Evolutionary conservation across 2,797 vertebrate genomes (phyloP).

Genomic region (Somateria mollissima): DNA sequence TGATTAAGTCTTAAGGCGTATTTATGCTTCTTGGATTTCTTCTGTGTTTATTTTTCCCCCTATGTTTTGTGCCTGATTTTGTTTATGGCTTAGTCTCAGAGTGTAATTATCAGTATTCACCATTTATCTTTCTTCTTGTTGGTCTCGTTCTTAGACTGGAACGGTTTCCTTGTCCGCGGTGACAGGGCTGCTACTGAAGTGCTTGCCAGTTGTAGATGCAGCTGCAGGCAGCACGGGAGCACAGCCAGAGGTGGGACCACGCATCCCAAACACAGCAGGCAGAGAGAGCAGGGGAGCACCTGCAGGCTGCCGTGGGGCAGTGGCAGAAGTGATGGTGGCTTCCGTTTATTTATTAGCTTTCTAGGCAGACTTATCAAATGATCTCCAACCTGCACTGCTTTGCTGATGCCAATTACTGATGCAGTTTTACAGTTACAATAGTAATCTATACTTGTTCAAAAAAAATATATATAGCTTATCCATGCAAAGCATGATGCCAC

Average conservation of each 20-base stretch:
- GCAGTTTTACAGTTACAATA: neutral
- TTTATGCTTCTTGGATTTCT: neutral
- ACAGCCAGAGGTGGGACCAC: neutral
- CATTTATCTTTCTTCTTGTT: neutral
- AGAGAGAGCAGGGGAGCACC: neutral
- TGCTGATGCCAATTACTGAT: neutral
- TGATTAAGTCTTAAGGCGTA: neutral
- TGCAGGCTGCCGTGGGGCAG: fast-evolving
- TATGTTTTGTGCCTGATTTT: neutral
- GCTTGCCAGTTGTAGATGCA: neutral
- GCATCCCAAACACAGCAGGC: neutral
- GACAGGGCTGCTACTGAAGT: neutral
- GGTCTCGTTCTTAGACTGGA: neutral
- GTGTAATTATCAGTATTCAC: neutral
- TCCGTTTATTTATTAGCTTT: neutral
- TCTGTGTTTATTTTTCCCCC: neutral
- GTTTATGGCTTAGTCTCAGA: neutral
- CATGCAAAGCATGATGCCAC: fast-evolving
- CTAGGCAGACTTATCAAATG: neutral
- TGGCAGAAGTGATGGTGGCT: neutral
- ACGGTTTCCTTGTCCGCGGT: fast-evolving
- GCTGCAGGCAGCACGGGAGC: neutral
- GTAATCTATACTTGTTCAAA: neutral
- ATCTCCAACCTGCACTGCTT: neutral
- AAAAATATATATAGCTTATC: neutral